phyloP scores from a whole-genome alignment of 35 echinoderm and acorn worm species.

The Patiria miniata region DNA sequence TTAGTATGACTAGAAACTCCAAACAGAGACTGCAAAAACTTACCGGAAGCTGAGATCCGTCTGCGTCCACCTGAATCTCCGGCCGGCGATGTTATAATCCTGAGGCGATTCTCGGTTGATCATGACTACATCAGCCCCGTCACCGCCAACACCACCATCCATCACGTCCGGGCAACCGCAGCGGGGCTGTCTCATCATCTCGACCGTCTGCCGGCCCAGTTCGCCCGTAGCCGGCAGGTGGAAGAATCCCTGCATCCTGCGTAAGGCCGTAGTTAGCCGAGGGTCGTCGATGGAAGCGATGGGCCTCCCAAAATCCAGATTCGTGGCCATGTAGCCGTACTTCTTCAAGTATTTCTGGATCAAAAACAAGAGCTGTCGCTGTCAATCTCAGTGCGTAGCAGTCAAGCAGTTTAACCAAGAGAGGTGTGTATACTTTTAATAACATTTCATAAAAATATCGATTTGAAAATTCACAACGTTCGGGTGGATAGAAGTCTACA shows the following conservation, averaged over 20 bases:
- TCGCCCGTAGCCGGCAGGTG: slow-evolving; percentile 28
- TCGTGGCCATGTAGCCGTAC: background rate
- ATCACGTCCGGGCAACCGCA: slow-evolving; percentile 41
- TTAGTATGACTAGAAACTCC: no score
- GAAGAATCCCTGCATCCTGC: slow-evolving; percentile 32
- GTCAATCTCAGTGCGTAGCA: no score
- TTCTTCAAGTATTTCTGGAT: slow-evolving; percentile 26
- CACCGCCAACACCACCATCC: background rate
- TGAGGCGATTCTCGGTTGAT: background rate
- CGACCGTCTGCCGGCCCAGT: background rate
- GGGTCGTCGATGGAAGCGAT: background rate
- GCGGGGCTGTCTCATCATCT: slow-evolving; percentile 33
- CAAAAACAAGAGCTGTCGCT: no score
- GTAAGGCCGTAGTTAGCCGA: background rate
- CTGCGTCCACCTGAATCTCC: slow-evolving; percentile 26
- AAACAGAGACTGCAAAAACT: background rate
- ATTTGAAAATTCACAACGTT: no score
- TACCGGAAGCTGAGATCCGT: background rate
- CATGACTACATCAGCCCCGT: background rate
- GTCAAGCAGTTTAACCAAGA: no score
- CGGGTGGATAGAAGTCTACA: no score
- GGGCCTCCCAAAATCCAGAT: background rate
- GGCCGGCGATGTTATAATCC: slow-evolving; percentile 41
- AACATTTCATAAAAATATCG: no score
- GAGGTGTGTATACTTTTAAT: no score